A percentile compares a stretch with the other conserved stretches of the same genome.
These are phyloP conservation scores for Acipenser ruthenus DNA, from an alignment of 2,797 vertebrate species.

Conservation along the genomic window DNA sequence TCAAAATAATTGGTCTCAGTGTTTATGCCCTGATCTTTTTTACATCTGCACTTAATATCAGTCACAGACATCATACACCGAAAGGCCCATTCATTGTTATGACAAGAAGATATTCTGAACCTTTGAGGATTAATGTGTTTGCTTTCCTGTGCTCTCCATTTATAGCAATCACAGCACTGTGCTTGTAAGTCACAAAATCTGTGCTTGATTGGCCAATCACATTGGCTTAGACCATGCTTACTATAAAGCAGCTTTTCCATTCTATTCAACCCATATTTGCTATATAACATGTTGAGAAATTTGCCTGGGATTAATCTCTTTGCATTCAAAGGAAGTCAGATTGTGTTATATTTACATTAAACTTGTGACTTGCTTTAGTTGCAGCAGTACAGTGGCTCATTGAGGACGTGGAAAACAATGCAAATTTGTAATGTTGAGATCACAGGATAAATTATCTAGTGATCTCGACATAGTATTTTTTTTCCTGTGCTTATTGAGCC, in stretches of 20 bases:
- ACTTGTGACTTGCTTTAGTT: too few species aligned
- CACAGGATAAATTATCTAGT: too few species aligned
- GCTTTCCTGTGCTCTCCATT: constrained; percentile 50
- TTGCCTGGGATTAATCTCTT: constrained; percentile 19
- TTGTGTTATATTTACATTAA: too few species aligned
- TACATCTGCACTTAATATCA: constrained; percentile 65
- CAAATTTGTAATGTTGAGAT: too few species aligned
- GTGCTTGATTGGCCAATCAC: constrained; percentile 38
- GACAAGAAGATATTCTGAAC: constrained; percentile 62
- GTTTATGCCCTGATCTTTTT: constrained; percentile 57
- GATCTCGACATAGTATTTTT: too few species aligned
- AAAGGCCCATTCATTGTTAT: constrained; percentile 58
- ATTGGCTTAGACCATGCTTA: constrained; percentile 44
- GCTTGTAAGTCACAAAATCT: constrained; percentile 28
- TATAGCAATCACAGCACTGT: constrained; percentile 46
- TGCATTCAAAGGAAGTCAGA: constrained; percentile 7
- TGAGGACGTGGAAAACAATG: too few species aligned
- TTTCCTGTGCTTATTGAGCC: too few species aligned
- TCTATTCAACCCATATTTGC: constrained; percentile 38
- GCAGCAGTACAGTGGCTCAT: too few species aligned
- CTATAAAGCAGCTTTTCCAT: constrained; percentile 52
- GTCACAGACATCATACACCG: constrained; percentile 49
- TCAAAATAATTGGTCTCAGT: constrained; percentile 54
- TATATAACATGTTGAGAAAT: constrained; percentile 26
- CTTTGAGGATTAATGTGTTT: constrained; percentile 64